These are phyloP conservation scores for Pelecanus crispus DNA, from an alignment of 2,113 vertebrate genomes.

Conservation along the genomic window DNA sequence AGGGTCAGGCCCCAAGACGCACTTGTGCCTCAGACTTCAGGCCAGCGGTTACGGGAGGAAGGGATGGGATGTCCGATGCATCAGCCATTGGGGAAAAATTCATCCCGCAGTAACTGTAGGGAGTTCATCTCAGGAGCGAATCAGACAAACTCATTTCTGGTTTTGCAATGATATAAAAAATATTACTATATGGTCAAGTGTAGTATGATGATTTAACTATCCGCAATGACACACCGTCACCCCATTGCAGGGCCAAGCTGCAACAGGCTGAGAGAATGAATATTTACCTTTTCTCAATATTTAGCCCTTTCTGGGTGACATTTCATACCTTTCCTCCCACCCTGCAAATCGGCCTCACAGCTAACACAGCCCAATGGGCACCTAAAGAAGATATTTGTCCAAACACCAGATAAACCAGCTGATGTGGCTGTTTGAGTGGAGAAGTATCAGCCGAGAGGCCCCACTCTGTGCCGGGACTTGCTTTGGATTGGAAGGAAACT, in stretches of 20 bases:
- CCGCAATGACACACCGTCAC: accelerated
- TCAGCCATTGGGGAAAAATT: not conserved
- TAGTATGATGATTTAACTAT: not conserved
- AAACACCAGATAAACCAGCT: not conserved
- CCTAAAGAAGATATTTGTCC: not conserved
- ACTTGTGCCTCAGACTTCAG: not conserved
- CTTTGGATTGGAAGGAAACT: not conserved
- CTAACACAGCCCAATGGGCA: not conserved
- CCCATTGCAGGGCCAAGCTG: not conserved
- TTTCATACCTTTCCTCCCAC: not conserved
- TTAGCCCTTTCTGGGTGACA: not conserved
- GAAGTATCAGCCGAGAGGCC: not conserved
- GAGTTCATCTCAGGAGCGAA: not conserved
- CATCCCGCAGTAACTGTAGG: not conserved
- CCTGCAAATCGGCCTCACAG: not conserved
- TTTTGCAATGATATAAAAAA: not conserved
- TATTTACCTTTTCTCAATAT: not conserved
- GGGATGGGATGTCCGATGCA: not conserved
- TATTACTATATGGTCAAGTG: not conserved
- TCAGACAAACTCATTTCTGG: not conserved
- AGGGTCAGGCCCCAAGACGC: not conserved
- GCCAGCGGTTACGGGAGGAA: not conserved
- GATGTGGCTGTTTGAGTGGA: accelerated
- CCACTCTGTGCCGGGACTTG: accelerated
- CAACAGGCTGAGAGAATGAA: not conserved